Percentiles rank a stretch among this genome's conserved stretches.
These are phyloP conservation scores for Ictidomys tridecemlineatus DNA, from an alignment of 2,113 vertebrate genomes.

Conservation along the genomic window DNA sequence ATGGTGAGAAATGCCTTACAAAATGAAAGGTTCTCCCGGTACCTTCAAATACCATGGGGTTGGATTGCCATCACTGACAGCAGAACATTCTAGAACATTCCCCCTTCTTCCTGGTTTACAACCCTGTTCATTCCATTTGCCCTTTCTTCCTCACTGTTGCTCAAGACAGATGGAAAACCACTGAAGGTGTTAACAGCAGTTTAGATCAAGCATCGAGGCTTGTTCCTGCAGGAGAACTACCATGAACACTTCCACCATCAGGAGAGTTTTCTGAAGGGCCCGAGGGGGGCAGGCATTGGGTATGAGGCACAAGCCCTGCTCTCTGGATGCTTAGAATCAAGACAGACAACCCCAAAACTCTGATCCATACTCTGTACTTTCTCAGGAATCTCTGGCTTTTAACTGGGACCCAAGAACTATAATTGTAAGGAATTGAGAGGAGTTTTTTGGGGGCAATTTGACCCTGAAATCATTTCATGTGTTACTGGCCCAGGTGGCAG, in stretches of 20 bases:
- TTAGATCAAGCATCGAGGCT: background rate
- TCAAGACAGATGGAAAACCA: background rate
- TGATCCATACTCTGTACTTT: accelerated
- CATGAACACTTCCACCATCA: background rate
- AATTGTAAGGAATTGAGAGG: background rate
- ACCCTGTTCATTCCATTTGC: background rate
- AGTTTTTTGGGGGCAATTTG: background rate
- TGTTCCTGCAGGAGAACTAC: background rate
- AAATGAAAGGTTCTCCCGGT: background rate
- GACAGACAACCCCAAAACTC: background rate
- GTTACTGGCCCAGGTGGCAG: background rate
- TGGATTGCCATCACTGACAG: background rate
- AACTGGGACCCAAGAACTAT: background rate
- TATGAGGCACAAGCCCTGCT: background rate
- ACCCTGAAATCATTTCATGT: background rate
- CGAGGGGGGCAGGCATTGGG: background rate
- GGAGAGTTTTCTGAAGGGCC: background rate
- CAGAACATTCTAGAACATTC: background rate
- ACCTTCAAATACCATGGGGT: background rate
- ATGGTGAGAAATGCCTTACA: too few species aligned
- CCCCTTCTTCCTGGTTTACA: background rate
- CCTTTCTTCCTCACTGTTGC: background rate
- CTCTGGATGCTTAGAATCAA: background rate
- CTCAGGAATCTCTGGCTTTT: background rate
- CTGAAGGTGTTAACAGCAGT: background rate